These are phyloP conservation scores for Colaptes auratus DNA, from an alignment of 2,113 vertebrate species.

Conservation along the genomic window DNA sequence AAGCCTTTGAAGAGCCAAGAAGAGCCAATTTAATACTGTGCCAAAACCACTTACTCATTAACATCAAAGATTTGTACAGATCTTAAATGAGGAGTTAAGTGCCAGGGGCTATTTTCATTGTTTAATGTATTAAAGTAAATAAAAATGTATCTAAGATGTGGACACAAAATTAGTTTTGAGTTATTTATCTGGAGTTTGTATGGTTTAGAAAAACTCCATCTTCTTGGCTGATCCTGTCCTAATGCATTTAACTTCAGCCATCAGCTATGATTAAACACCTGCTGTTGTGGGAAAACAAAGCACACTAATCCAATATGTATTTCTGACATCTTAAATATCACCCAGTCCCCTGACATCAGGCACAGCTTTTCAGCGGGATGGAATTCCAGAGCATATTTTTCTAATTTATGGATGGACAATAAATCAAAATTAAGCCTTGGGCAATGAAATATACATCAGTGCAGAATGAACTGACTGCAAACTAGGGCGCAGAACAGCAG, in stretches of 20 bases:
- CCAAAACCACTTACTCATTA: slow-evolving; percentile 70
- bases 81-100: slow-evolving; percentile 77
- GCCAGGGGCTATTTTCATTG: slow-evolving; percentile 79
- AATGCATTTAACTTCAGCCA: slow-evolving; percentile 98
- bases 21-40: slow-evolving; percentile 40
- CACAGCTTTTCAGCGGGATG: slow-evolving; percentile 93
- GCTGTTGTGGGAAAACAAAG: slow-evolving; percentile 99
- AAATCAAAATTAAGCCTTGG: slow-evolving; percentile 99
- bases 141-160: slow-evolving; percentile 83
- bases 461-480: slow-evolving; percentile 90
- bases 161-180: slow-evolving; percentile 85
- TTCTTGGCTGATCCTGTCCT: slow-evolving; percentile 95
- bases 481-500: slow-evolving; percentile 87
- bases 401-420: slow-evolving; percentile 99
- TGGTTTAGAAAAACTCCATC: slow-evolving; percentile 89
- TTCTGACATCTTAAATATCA: slow-evolving; percentile 99
- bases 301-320: slow-evolving; percentile 99
- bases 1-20: slow-evolving; percentile 38
- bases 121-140: slow-evolving; percentile 83
- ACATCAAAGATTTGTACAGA: slow-evolving; percentile 67
- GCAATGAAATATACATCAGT: slow-evolving; percentile 99
- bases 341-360: slow-evolving; percentile 98
- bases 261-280: slow-evolving; percentile 99
- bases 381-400: slow-evolving; percentile 99
- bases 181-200: slow-evolving; percentile 87